phyloP scores from a whole-genome alignment of 2,888 invertebrate genomes.

The Caenorhabditis virilis region DNA sequence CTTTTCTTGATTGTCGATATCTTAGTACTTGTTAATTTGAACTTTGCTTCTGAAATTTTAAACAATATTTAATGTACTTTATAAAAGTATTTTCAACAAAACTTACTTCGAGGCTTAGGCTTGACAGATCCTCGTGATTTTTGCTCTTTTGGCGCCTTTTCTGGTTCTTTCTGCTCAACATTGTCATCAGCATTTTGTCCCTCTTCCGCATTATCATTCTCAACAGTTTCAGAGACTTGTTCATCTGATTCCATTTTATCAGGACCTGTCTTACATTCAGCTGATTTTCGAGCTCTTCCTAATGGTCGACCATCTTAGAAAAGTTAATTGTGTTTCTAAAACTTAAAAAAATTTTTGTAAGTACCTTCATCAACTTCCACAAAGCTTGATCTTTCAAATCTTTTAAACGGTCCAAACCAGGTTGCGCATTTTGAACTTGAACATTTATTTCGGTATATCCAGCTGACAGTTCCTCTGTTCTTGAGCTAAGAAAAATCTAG shows the following conservation, averaged over 20 bases:
- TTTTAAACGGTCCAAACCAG: not conserved
- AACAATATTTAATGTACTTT: too few relatives aligned
- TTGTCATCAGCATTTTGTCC: not conserved
- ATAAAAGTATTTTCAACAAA: too few relatives aligned
- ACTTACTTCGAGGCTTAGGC: too few relatives aligned
- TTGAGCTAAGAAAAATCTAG: not conserved
- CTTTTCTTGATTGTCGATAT: too few relatives aligned
- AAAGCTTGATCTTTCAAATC: not conserved
- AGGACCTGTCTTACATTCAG: not conserved
- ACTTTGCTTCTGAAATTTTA: too few relatives aligned
- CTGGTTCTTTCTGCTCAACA: too few relatives aligned
- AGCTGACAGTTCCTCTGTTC: not conserved
- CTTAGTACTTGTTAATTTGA: too few relatives aligned
- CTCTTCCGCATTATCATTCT: slow-evolving; percentile 3
- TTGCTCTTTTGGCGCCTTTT: too few relatives aligned
- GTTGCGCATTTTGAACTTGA: not conserved
- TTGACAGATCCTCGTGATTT: too few relatives aligned
- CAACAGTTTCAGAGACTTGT: not conserved
- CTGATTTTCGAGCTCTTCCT: not conserved
- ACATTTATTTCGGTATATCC: slow-evolving; percentile 4
- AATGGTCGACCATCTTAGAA: not conserved
- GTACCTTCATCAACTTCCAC: not conserved
- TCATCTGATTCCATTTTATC: not conserved
- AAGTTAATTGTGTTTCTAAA: not conserved
- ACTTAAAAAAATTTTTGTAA: not conserved